phyloP scores from a whole-genome alignment of 2,113 vertebrate genomes.

The Corythoichthys haematopterus region DNA sequence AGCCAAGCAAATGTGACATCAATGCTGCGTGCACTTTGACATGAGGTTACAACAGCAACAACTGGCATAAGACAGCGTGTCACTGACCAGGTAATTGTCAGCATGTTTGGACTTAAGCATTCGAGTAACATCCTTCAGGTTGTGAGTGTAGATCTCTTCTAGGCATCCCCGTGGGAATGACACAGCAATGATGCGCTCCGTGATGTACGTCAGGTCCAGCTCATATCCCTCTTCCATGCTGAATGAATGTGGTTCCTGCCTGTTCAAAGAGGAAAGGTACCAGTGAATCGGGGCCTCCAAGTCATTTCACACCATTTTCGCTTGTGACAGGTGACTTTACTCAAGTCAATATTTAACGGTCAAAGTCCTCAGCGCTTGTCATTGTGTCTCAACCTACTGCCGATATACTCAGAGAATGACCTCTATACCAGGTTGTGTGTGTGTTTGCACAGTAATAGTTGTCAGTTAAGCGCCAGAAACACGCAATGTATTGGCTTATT shows the following conservation, averaged over 20 bases:
- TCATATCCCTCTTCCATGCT: slow-evolving; percentile 89
- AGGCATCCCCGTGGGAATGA: slow-evolving; percentile 84
- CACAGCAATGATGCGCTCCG: slow-evolving; percentile 89
- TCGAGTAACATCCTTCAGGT: slow-evolving; percentile 84
- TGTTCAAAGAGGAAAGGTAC: slow-evolving; percentile 26
- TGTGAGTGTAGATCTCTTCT: slow-evolving; percentile 85
- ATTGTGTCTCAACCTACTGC: slow-evolving; percentile 31
- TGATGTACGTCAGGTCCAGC: slow-evolving; percentile 93
- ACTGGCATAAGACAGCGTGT: neutral
- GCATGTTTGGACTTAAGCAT: slow-evolving; percentile 97
- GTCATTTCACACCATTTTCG: slow-evolving; percentile 10
- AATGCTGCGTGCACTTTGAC: slow-evolving; percentile 19
- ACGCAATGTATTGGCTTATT: slow-evolving; percentile 6
- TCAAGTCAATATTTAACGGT: slow-evolving; percentile 58
- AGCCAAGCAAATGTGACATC: slow-evolving; percentile 13
- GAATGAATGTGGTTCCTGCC: slow-evolving; percentile 25
- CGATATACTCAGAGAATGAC: slow-evolving; percentile 35
- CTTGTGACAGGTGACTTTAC: slow-evolving; percentile 24
- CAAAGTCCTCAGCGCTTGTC: slow-evolving; percentile 57
- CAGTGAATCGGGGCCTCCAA: slow-evolving; percentile 1
- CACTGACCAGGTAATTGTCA: slow-evolving; percentile 90
- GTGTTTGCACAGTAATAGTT: slow-evolving; percentile 47
- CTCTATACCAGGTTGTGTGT: slow-evolving; percentile 26
- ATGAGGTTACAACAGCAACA: neutral
- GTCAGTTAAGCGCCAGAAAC: slow-evolving; percentile 20